Evolutionary conservation across 64 coral and sea anemone species (phyloP), one percentile per base, ranked within the genome.

Genomic region (Platygyra sinensis): DNA sequence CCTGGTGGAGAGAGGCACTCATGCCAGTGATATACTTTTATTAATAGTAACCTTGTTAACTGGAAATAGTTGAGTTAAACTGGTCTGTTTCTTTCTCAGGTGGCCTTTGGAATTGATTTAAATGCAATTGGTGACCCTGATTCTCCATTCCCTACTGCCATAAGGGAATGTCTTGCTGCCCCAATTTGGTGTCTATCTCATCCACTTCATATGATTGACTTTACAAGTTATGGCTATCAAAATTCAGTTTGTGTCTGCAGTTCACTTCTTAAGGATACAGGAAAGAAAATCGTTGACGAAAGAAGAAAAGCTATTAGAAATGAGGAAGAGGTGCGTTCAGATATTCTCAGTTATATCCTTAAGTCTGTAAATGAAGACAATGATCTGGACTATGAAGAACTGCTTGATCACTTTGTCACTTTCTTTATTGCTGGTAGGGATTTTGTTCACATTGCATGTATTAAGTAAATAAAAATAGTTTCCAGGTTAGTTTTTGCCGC

Each of bases 341-440:
- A 98, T 64, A 69, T 94, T 24, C 83, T 98, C 10, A 77, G 89
- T 18, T 76, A 73, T 14, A 82, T 98, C 25, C 71, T 98, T 0
- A 87, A 54, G 25, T 87, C 87, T 28, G 32, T 25, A 24, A 74
- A 75, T 27, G 50, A 89, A 27, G 92, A 94, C 24, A 24, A 62
- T 2, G 64, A 61, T 16, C 19, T 94, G 33, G 89, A 75, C 24
- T 71, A 92, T 73, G 96, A 94, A 73, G 92, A 94, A 42, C 49
- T 94, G 31, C 15, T 98, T 28, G 96, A 98, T 92, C 89, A 98
- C 29, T 86, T 98, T 94, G 73, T 98, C 25, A 94, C 89, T 1
- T 87, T 94, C 17, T 94, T 98, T 81, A 19, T 92, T 80, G 46
- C 89, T 51, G 96, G 96, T 98, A 89, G 10, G 54, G 14, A 15